Base-by-base conservation (phyloP, 2,797 vertebrate species). In the Tympanoctomys barrerae region DNA sequence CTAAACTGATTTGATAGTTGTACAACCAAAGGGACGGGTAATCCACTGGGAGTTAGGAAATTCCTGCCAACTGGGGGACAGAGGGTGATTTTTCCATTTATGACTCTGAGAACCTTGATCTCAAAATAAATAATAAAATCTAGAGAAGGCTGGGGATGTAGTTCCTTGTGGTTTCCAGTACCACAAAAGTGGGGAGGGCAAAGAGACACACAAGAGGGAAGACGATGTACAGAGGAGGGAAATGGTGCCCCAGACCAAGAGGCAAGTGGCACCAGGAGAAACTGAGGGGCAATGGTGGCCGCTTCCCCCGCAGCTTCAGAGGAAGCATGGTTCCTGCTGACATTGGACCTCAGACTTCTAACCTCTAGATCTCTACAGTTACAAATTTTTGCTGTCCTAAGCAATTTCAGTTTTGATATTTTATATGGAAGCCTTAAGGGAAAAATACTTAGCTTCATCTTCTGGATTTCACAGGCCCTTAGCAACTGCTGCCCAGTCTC, bases 281-380 rank as follows among this genome's bases (percentile, higher is more conserved):
- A 14, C 79, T 26, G n/a, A 81, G 28, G 33, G 71, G 26, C 62
- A 28, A 79, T 13, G 11, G 70, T 22, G 42, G 19, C 28, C 7
- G 42, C 18, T 66, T 36, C 31, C 33, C 64, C 59, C 28, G 2
- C 2, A 26, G 36, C 8, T 57, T 33, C 87, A 89, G 57, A 64
- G 19, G 24, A 8, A 36, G 22, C 0, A 0, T 2, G 4, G 24
- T 46, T 42, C 62, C 22, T 8, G 33, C 18, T 5, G 21, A 79
- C 42, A 9, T 59, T 85, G 70, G 16, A 49, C 42, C 21, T 46
- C 59, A 61, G 81, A 31, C 52, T 33, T 80, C 52, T 59, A 52
- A 73, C 36, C 33, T 49, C 62, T 21, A 22, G 75, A 80, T 24
- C 8, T 28, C 24, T 18, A 59, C 39, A 36, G 19, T 7, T 1